Percentiles rank a stretch among this genome's conserved stretches.
Evolutionary conservation across 2,113 vertebrate species (phyloP).

Genomic region (Coptodon rendalli): DNA sequence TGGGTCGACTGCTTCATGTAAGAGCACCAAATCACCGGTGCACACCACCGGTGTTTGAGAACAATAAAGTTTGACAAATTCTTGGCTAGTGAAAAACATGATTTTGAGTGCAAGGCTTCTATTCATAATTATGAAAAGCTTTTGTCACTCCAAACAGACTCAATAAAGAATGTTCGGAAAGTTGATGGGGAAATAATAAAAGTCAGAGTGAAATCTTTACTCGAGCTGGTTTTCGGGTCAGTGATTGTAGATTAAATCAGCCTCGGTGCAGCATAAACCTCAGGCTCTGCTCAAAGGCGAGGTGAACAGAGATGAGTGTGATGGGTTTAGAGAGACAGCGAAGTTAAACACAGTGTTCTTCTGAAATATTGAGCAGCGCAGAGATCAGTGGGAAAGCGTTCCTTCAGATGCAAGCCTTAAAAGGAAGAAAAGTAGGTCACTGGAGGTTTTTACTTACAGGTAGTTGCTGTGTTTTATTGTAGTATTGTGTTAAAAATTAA

Average conservation of each 20-base stretch:
- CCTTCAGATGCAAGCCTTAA: not conserved
- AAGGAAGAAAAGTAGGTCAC: constrained; percentile 31
- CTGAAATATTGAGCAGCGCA: constrained; percentile 47
- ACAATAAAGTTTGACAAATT: not conserved
- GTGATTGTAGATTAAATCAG: not conserved
- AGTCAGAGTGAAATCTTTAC: not conserved
- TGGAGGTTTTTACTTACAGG: not conserved
- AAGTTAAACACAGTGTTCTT: constrained; percentile 18
- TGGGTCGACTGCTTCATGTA: not conserved
- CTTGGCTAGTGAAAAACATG: not conserved
- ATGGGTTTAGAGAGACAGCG: not conserved
- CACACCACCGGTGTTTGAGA: not conserved
- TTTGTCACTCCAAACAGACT: not conserved
- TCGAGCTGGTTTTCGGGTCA: not conserved
- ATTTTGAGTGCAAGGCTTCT: not conserved
- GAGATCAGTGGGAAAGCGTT: not conserved
- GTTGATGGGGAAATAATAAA: not conserved
- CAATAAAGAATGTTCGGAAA: not conserved
- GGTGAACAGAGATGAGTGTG: not conserved
- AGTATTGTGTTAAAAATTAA: not conserved
- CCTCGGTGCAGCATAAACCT: not conserved
- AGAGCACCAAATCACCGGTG: not conserved
- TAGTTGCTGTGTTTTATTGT: not conserved
- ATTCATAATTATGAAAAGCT: not conserved
- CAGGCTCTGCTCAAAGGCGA: not conserved